Percentiles rank a stretch among this genome's conserved stretches.
Conservation (phyloP, 2,888 invertebrate genomes). For the Brassicogethes aeneus region DNA sequence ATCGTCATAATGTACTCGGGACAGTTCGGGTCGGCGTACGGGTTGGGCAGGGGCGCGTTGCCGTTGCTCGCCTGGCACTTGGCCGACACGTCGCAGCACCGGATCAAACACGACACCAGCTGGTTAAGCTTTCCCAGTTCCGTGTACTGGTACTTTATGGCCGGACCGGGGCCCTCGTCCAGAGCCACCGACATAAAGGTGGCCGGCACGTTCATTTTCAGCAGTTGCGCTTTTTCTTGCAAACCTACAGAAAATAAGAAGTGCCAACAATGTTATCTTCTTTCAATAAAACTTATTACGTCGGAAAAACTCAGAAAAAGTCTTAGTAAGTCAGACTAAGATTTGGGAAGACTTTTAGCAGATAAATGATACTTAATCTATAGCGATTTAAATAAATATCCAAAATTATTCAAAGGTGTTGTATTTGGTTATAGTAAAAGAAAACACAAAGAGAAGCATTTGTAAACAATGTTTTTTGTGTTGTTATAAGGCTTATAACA, state of each 20-base stretch:
- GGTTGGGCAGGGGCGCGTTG: constrained; percentile 58
- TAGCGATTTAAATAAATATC: too few species aligned
- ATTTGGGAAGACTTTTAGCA: too few species aligned
- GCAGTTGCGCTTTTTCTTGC: constrained; percentile 53
- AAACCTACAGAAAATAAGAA: constrained; percentile 51
- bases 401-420: too few species aligned
- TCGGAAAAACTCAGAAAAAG: too few species aligned
- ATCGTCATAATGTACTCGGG: constrained; percentile 57
- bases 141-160: constrained; percentile 93
- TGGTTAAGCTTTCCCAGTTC: constrained; percentile 92
- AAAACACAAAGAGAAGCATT: too few species aligned
- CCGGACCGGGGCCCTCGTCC: constrained; percentile 86
- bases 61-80: constrained; percentile 46
- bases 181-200: constrained; percentile 85
- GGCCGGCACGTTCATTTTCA: constrained; percentile 78
- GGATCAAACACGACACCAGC: constrained; percentile 78
- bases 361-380: too few species aligned
- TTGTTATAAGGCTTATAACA: too few species aligned
- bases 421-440: too few species aligned
- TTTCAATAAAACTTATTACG: constrained; percentile 21
- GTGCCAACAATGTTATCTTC: background rate
- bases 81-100: constrained; percentile 80
- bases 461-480: too few species aligned
- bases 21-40: constrained; percentile 59
- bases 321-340: too few species aligned